Percentiles rank a stretch among this genome's conserved stretches.
These are phyloP conservation scores for Palythoa grandis DNA, from an alignment of 92 coral and sea anemone species.

Conservation along the genomic window DNA sequence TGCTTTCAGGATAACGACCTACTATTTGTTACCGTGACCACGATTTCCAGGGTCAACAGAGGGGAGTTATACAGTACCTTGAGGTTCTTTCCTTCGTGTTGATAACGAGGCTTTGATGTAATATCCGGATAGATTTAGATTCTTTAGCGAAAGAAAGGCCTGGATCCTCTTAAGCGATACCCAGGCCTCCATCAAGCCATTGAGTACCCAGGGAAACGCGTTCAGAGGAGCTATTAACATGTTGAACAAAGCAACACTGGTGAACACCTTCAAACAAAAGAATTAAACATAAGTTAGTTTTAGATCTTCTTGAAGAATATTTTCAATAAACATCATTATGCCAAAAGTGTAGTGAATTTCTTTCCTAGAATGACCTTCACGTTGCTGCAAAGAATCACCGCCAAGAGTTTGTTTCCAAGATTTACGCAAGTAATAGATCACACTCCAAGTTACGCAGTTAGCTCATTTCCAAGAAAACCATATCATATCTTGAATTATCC, in stretches of 20 bases:
- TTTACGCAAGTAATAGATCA: neutral
- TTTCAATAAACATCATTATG: too few relatives aligned
- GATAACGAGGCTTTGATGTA: conserved; percentile 52
- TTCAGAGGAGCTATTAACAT: conserved; percentile 96
- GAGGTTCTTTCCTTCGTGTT: neutral
- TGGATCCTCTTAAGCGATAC: conserved; percentile 92
- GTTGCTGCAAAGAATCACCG: too few relatives aligned
- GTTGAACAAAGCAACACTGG: conserved; percentile 96
- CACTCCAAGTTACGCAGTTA: neutral
- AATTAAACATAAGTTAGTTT: conserved; percentile 42
- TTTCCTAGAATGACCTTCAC: too few relatives aligned
- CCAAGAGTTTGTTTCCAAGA: neutral
- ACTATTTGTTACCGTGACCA: neutral
- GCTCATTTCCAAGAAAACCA: neutral
- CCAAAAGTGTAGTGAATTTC: too few relatives aligned
- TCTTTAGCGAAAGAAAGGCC: conserved; percentile 81
- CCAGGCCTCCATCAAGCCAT: conserved; percentile 99
- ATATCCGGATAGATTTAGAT: conserved; percentile 74
- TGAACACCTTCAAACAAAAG: conserved; percentile 75
- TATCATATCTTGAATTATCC: too few relatives aligned
- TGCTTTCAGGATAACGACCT: too few relatives aligned
- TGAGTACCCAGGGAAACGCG: conserved; percentile 97
- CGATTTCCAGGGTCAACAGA: neutral
- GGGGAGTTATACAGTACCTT: neutral
- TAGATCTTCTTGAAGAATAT: neutral